These are phyloP conservation scores for Musca vetustissima DNA, from an alignment of 1,140 invertebrate species.

Conservation along the genomic window DNA sequence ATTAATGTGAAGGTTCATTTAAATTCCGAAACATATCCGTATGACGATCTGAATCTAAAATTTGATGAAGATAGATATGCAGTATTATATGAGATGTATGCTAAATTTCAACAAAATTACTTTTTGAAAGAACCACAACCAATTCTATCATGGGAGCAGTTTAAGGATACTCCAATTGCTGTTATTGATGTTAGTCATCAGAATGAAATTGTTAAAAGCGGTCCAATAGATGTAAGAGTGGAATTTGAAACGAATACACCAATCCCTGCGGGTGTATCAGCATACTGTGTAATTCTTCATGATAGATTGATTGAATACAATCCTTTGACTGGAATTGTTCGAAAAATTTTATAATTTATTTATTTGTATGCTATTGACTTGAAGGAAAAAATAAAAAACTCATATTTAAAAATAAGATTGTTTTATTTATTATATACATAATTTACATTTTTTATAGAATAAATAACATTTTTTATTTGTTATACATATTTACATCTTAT, in stretches of 20 bases:
- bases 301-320: conserved; percentile 32
- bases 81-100: conserved; percentile 26
- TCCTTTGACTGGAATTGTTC: too few species aligned
- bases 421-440: too few species aligned
- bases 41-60: conserved; percentile 40
- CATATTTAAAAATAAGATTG: too few species aligned
- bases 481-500: too few species aligned
- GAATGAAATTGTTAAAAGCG: conserved; percentile 34
- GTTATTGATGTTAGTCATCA: too few species aligned
- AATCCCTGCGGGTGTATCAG: conserved; percentile 34
- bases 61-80: conserved; percentile 26
- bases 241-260: conserved; percentile 35
- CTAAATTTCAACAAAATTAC: conserved; percentile 31
- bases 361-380: too few species aligned
- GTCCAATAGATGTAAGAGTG: conserved; percentile 36
- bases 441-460: too few species aligned
- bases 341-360: too few species aligned
- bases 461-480: too few species aligned
- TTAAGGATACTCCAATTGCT: too few species aligned
- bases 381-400: too few species aligned
- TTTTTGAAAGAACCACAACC: not conserved
- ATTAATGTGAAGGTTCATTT: conserved; percentile 38
- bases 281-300: conserved; percentile 40
- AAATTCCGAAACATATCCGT: conserved; percentile 39
- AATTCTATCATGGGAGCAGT: too few species aligned